A percentile compares a stretch with the other conserved stretches of the same genome.
phyloP scores from a whole-genome alignment of 2,888 invertebrate genomes.

The Metellina segmentata region DNA sequence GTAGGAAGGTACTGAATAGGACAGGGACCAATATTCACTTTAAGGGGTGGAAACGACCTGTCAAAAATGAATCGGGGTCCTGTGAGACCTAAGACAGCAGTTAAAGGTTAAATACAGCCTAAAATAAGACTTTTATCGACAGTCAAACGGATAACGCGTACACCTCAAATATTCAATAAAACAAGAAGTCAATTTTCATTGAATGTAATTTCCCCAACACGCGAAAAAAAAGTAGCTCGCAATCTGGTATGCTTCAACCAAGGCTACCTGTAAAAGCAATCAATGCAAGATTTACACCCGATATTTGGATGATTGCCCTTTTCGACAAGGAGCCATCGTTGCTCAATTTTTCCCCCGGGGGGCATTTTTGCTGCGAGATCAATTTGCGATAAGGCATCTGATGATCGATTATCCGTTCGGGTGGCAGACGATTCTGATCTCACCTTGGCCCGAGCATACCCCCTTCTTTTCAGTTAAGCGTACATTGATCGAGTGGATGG shows the following conservation, averaged over 20 bases:
- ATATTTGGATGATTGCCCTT: background rate
- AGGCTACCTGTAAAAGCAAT: constrained; percentile 1
- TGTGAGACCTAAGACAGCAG: no score
- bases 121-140: no score
- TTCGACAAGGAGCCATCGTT: background rate
- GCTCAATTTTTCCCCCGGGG: background rate
- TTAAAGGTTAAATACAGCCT: no score
- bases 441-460: constrained; percentile 2
- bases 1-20: no score
- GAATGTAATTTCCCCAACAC: background rate
- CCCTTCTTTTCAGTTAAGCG: background rate
- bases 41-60: no score
- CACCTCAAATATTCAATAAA: no score
- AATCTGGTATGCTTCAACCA: background rate
- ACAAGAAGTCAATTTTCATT: background rate
- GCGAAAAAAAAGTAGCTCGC: background rate
- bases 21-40: no score
- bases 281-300: background rate
- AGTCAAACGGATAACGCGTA: no score
- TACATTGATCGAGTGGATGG: no score
- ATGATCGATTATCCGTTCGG: constrained; percentile 56
- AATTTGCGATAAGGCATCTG: constrained; percentile 65
- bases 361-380: constrained; percentile 28
- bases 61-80: no score
- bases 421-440: constrained; percentile 17